Evolutionary conservation across 1,140 invertebrate genomes (phyloP).

Genomic region (Glossosoma conforme): DNA sequence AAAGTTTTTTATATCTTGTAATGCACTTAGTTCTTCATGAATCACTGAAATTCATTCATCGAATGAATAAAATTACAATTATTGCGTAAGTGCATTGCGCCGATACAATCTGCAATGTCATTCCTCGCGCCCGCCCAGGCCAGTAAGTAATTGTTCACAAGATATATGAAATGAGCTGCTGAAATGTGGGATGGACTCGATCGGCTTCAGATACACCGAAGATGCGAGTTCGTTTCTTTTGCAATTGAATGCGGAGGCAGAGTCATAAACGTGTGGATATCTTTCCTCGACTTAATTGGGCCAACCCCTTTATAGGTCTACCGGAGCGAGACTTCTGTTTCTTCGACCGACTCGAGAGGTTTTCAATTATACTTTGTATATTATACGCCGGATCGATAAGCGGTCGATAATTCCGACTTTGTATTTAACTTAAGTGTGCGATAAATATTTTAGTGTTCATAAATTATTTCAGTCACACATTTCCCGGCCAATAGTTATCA

Average conservation of each 20-base stretch:
- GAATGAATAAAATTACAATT: no score
- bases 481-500: no score
- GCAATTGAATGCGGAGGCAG: slow-evolving; percentile 3
- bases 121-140: neutral
- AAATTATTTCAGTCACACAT: no score
- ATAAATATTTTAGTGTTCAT: no score
- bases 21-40: no score
- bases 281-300: slow-evolving; percentile 24
- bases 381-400: no score
- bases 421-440: no score
- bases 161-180: slow-evolving; percentile 1
- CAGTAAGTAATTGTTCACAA: no score
- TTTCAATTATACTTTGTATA: slow-evolving; percentile 4
- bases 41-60: no score
- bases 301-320: slow-evolving; percentile 25
- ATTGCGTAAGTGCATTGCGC: no score
- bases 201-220: neutral
- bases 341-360: neutral
- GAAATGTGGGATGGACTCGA: slow-evolving; percentile 15
- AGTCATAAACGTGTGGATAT: slow-evolving; percentile 26
- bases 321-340: slow-evolving; percentile 15
- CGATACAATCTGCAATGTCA: neutral
- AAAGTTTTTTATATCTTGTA: no score
- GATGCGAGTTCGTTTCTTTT: slow-evolving; percentile 22
- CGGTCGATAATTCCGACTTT: no score